Conservation (phyloP, 2,113 vertebrate genomes). For the Galemys pyrenaicus region DNA sequence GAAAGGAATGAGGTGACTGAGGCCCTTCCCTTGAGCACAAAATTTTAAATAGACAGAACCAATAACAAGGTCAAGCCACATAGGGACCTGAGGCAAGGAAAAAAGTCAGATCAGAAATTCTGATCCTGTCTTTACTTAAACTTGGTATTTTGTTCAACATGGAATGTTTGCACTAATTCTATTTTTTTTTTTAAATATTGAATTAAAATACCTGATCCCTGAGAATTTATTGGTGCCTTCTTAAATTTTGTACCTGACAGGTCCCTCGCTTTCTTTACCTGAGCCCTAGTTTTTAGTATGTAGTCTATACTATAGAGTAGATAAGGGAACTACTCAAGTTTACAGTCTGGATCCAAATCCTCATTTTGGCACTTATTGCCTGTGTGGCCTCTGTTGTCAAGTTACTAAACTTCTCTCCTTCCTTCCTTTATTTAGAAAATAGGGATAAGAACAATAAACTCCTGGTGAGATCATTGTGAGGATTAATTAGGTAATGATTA, state of each 20-base stretch:
- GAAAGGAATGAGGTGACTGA: not conserved
- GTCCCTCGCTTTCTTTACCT: not conserved
- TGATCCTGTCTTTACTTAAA: not conserved
- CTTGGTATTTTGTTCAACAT: conserved; percentile 19
- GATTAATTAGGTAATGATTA: not conserved
- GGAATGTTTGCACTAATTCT: conserved; percentile 21
- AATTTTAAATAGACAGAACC: not conserved
- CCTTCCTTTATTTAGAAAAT: conserved; percentile 36
- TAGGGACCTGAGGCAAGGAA: not conserved
- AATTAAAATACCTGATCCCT: conserved; percentile 4
- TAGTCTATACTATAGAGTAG: not conserved
- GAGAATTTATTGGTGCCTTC: not conserved
- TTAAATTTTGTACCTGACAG: conserved; percentile 13
- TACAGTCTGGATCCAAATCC: not conserved
- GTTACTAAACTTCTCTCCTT: conserved; percentile 1
- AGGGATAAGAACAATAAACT: not conserved
- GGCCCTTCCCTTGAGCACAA: not conserved
- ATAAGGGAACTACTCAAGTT: not conserved
- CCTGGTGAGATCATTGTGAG: conserved; percentile 5
- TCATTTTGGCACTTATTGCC: not conserved
- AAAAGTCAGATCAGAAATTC: not conserved
- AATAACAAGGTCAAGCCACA: not conserved
- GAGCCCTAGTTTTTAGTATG: not conserved
- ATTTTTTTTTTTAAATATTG: not conserved
- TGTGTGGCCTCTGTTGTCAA: not conserved